Conservation (phyloP, 2,888 invertebrate species). For the Acleris laterana region DNA sequence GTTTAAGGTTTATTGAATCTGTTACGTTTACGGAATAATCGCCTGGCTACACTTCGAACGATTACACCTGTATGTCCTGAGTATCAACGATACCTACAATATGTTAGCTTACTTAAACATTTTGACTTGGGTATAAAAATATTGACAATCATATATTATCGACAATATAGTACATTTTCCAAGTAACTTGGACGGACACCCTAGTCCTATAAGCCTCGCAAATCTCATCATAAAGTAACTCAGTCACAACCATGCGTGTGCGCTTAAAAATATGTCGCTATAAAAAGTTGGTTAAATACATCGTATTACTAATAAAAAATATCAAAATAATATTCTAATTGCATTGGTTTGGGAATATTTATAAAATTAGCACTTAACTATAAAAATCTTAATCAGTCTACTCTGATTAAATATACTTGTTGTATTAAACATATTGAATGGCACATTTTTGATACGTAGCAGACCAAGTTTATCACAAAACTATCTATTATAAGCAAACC, state of each 20-base stretch:
- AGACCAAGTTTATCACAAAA: background rate
- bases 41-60: too few species aligned
- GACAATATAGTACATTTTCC: too few species aligned
- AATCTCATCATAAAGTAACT: constrained; percentile 21
- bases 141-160: too few species aligned
- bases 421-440: constrained; percentile 22
- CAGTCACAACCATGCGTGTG: constrained; percentile 32
- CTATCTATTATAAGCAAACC: too few species aligned
- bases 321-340: constrained; percentile 25
- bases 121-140: too few species aligned
- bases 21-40: too few species aligned
- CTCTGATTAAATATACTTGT: constrained; percentile 21
- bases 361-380: constrained; percentile 26
- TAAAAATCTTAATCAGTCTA: constrained; percentile 21
- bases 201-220: constrained; percentile 26
- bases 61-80: too few species aligned
- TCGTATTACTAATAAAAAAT: constrained; percentile 7
- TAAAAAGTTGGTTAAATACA: constrained; percentile 10
- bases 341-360: constrained; percentile 13
- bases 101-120: too few species aligned
- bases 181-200: background rate
- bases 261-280: constrained; percentile 10
- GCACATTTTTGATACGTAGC: constrained; percentile 18
- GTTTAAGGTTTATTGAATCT: too few species aligned
- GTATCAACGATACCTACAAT: too few species aligned